Evolutionary conservation across 1,140 invertebrate species (phyloP).

Genomic region (Cyclina sinensis): DNA sequence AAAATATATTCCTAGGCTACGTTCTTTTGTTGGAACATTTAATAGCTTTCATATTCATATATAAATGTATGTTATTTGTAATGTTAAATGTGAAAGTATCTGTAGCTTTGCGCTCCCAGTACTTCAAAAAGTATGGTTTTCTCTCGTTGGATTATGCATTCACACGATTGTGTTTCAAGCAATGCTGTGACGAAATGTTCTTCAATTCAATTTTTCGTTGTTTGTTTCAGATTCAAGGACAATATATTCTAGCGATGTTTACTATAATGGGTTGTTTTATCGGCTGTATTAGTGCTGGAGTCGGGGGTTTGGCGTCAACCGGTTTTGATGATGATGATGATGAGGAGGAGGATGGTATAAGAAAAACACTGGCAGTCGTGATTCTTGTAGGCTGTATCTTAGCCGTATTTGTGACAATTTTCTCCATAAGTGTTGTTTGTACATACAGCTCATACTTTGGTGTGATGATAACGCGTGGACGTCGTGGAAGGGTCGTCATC

Average conservation of each 20-base stretch:
- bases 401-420: conserved; percentile 1
- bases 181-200: no score
- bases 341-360: background rate
- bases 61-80: no score
- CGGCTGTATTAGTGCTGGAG: background rate
- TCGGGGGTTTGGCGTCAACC: background rate
- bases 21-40: no score
- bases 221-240: conserved; percentile 16
- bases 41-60: no score
- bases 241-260: conserved; percentile 32
- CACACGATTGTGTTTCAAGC: no score
- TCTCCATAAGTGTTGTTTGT: conserved; percentile 27
- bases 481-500: background rate
- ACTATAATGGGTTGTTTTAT: conserved; percentile 40
- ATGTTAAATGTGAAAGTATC: no score
- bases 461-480: background rate
- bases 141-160: no score
- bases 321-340: background rate
- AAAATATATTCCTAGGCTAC: no score
- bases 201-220: no score
- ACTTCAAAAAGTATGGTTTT: no score
- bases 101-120: no score
- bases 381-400: conserved; percentile 13
- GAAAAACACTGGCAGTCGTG: background rate
- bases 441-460: conserved; percentile 26